Conservation (phyloP, 2,888 invertebrate species). For the Ommatoiulus sabulosus region DNA sequence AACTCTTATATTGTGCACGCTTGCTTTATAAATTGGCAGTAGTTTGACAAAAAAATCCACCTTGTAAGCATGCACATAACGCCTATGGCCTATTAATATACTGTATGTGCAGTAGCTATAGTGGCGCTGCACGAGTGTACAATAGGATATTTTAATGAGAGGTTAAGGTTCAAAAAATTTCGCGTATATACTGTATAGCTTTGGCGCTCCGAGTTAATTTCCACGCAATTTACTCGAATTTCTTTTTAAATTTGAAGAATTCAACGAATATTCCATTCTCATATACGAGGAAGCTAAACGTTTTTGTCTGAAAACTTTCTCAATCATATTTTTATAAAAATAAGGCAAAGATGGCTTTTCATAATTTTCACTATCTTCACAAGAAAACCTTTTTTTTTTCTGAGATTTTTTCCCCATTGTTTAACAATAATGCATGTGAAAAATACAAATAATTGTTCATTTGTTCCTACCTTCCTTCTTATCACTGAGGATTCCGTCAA, state of each 20-base stretch:
- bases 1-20: conserved; percentile 42
- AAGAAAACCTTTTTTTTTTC: too few relatives aligned
- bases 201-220: background rate
- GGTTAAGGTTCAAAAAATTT: background rate
- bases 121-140: conserved; percentile 1
- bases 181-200: background rate
- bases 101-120: background rate
- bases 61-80: background rate
- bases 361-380: too few relatives aligned
- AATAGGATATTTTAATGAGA: conserved; percentile 6
- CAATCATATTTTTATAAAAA: too few relatives aligned
- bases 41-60: background rate
- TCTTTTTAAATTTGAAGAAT: too few relatives aligned
- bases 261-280: too few relatives aligned
- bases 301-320: too few relatives aligned
- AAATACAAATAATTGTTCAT: background rate
- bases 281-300: too few relatives aligned
- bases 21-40: background rate
- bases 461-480: conserved; percentile 56
- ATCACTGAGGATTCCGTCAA: conserved; percentile 60
- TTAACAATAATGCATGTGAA: too few relatives aligned
- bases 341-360: too few relatives aligned
- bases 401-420: too few relatives aligned
- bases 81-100: background rate
- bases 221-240: background rate